Base-by-base conservation (phyloP, 64 coral and sea anemone genomes). In the Stylophora pistillata region DNA sequence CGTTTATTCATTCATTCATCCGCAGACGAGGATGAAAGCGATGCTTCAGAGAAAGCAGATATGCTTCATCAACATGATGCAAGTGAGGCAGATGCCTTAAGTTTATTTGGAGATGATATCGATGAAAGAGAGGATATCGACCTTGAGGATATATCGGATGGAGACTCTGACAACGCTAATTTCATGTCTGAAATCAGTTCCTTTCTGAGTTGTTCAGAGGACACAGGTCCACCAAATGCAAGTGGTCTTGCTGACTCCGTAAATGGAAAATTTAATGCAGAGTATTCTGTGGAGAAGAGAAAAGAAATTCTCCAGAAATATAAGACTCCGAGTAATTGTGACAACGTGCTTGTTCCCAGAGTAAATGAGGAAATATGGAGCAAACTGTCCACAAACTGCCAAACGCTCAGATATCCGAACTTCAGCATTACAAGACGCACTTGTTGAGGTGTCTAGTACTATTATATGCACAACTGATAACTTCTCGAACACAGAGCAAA, bases 201-300 rank as follows among this genome's bases (percentile, higher is more conserved):
- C n/a, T n/a, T n/a, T n/a, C n/a, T n/a, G n/a, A n/a, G n/a, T n/a
- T 62, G 59, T 14, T 62, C 59, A 6, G 5, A 78, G 57, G 60
- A 84, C 31, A 84, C 80, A 55, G 80, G 80, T 33, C 80, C 80
- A 15, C 80, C 80, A 84, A 58, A 64, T 47, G 29, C 80, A 84
- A 27, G 13, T 60, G 21, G 52, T 11, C 52, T 81, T 27, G 78
- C 78, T 10, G 77, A 79, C 9, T 6, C 41, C 9, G 27, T 61
- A 31, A 82, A 82, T 82, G 52, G 54, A 18, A 82, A 31, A 12
- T 82, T 82, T 61, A 82, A 55, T 55, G 28, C 54, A 64, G 79
- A 82, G 9, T 58, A 10, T 30, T 55, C 79, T 16, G 28, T 55
- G 54, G 79, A 82, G 58, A 30, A 82, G 54, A 82, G 47, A 82